Conservation (phyloP, 2,797 vertebrate species). For the Typhlichthys eigenmanni region DNA sequence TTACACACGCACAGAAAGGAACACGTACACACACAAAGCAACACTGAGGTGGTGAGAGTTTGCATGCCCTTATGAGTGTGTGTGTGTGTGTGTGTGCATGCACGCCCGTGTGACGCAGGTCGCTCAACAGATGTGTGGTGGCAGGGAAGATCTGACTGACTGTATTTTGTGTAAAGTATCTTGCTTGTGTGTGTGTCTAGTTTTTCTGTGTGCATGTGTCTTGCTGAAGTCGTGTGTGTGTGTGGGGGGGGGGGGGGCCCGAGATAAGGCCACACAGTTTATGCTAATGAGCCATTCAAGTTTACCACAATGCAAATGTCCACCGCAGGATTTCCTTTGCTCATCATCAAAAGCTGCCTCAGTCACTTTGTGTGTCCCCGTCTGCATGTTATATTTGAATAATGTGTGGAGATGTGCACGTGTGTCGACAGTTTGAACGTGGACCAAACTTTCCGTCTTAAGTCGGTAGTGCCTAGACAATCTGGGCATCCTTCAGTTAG, state of each 20-base stretch:
- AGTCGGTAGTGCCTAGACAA: constrained; percentile 14
- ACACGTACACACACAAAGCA: too few relatives aligned
- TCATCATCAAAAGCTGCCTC: constrained; percentile 29
- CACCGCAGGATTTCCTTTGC: constrained; percentile 10
- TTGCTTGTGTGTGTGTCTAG: not conserved
- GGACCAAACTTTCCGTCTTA: too few relatives aligned
- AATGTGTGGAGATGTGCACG: not conserved
- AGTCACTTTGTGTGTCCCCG: not conserved
- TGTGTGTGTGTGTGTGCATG: too few relatives aligned
- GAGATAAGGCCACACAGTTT: not conserved
- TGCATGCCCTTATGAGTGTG: too few relatives aligned
- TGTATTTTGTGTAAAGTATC: too few relatives aligned
- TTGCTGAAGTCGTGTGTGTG: constrained; percentile 1
- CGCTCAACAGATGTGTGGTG: too few relatives aligned
- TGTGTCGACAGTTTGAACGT: too few relatives aligned
- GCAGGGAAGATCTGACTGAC: too few relatives aligned
- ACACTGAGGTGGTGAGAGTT: too few relatives aligned
- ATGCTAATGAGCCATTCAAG: too few relatives aligned
- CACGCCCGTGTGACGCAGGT: too few relatives aligned
- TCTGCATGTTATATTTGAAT: constrained; percentile 1
- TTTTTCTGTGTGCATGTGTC: not conserved
- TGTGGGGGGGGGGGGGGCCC: not conserved
- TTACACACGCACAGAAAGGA: too few relatives aligned
- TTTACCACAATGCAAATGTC: constrained; percentile 27
- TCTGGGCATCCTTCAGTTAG: constrained; percentile 46